Evolutionary conservation across 2,113 vertebrate species (phyloP), one percentile per base, ranked within the genome.

Genomic region (Menidia beryllina): DNA sequence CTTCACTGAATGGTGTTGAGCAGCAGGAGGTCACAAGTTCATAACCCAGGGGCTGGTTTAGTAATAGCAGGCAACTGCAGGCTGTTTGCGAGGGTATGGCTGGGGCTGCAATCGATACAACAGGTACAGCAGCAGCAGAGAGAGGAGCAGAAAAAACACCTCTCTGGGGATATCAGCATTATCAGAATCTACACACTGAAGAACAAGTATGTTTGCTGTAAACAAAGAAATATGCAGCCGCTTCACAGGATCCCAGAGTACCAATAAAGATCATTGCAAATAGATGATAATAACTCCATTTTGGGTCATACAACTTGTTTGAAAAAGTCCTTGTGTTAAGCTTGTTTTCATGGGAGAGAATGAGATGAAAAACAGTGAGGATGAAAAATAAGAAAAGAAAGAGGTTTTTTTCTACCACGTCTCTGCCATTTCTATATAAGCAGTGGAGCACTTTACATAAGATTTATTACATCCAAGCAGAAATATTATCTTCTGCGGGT

Each of bases 381-480:
- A 47, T 48, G 51, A 19, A 58, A 72, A 72, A 72, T 17, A 60
- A 30, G 49, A 77, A 81, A 74, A 60, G 23, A 56, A 50, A 77
- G 64, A 83, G 78, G 53, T 62, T 66, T 64, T 72, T 41, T 71
- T 39, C 30, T 14, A 64, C 60, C 75, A 84, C 77, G 53, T 79
- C 68, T 62, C 60, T 86, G 72, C 85, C 77, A 71, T 79, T 83
- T 81, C 85, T 87, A 77, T 91, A 91, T 92, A 92, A 88, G 86
- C 89, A 47, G 66, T 83, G 81, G 83, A 92, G 89, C 90, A 93
- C 92, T 93, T 93, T 94, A 93, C 83, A 84, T 95, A 95, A 97
- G 95, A 95, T 97, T 96, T 96, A 97, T 97, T 95, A 95, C 94
- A 96, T 95, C 94, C 94, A 94, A 96, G 96, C 94, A 95, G 95